These are phyloP conservation scores for Ctenodactylus gundi DNA, from an alignment of 2,113 vertebrate species.

Conservation along the genomic window DNA sequence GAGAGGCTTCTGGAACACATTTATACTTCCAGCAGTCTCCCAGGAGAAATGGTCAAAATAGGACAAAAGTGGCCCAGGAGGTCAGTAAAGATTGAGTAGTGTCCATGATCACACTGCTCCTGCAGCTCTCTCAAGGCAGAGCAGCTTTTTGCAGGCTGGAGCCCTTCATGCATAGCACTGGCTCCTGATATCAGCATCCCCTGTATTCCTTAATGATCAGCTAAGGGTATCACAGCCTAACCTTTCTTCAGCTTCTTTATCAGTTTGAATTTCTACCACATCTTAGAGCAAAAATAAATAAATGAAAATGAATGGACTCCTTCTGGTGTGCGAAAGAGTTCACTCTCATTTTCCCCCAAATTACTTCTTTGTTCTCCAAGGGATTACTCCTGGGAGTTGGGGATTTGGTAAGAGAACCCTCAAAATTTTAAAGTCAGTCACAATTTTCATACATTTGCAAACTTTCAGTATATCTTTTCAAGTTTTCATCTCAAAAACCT, in stretches of 20 bases:
- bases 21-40: neutral
- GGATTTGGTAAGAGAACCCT: neutral
- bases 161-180: accelerated
- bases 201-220: neutral
- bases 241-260: neutral
- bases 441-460: neutral
- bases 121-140: no score
- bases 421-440: neutral
- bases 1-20: neutral
- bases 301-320: neutral
- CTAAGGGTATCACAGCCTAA: neutral
- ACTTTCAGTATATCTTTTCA: neutral
- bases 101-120: neutral
- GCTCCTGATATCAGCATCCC: no score
- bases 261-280: neutral
- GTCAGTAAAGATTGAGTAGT: no score
- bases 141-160: neutral
- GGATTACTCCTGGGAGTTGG: neutral
- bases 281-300: neutral
- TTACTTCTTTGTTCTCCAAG: neutral
- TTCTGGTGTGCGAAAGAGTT: neutral
- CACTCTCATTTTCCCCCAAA: neutral
- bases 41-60: neutral
- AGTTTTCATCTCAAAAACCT: neutral
- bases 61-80: neutral